Conservation (phyloP, 1,140 invertebrate species). For the Sweltsa coloradensis region DNA sequence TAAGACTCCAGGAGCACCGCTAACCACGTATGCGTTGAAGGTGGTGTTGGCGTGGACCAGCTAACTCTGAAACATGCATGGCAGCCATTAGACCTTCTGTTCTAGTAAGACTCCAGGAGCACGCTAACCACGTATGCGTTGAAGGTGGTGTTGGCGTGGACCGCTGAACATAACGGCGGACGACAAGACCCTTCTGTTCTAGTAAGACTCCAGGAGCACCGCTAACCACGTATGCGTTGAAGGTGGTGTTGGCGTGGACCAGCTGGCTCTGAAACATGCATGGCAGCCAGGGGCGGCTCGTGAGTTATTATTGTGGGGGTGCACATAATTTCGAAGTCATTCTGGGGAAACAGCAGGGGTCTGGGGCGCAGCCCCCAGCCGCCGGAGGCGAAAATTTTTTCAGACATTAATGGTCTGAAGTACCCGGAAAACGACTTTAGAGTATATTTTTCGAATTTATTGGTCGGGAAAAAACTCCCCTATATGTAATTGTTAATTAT, state of each 20-base stretch:
- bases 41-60: slow-evolving; percentile 54
- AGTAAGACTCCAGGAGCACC: slow-evolving; percentile 39
- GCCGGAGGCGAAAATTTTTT: too few species aligned
- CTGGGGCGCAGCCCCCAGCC: too few species aligned
- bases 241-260: slow-evolving; percentile 55
- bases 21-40: slow-evolving; percentile 60
- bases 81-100: too few species aligned
- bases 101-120: slow-evolving; percentile 40
- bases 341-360: too few species aligned
- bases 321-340: too few species aligned
- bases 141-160: slow-evolving; percentile 58
- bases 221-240: slow-evolving; percentile 65
- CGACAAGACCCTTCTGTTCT: slow-evolving; percentile 36
- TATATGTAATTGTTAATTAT: too few species aligned
- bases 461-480: too few species aligned
- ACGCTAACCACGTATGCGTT: slow-evolving; percentile 55
- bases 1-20: slow-evolving; percentile 41
- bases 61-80: slow-evolving; percentile 42
- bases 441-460: too few species aligned
- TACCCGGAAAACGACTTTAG: too few species aligned
- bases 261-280: slow-evolving; percentile 43
- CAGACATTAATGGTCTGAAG: too few species aligned
- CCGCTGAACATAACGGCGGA: slow-evolving; percentile 36
- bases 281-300: too few species aligned
- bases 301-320: too few species aligned